Percentiles rank a stretch among this genome's conserved stretches.
These are phyloP conservation scores for Pseudomugil tenellus DNA, from an alignment of 2,797 vertebrate genomes.

Conservation along the genomic window DNA sequence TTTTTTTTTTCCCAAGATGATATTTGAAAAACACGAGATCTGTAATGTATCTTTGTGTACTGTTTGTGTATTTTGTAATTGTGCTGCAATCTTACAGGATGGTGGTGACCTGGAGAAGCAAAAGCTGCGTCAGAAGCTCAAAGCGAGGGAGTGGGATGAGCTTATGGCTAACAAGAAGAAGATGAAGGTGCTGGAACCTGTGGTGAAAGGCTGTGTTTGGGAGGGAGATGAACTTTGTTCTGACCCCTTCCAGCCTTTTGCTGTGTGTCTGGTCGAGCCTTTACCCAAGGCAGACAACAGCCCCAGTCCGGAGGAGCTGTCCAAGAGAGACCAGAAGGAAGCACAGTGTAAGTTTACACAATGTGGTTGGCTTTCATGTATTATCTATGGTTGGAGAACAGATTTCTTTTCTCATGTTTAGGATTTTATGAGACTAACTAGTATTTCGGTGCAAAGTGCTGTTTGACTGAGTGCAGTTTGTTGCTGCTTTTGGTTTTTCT, in stretches of 20 bases:
- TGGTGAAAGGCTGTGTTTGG: constrained; percentile 92
- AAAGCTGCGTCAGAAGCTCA: constrained; percentile 91
- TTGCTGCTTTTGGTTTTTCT: too few relatives aligned
- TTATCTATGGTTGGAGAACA: not conserved
- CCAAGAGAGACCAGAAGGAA: constrained; percentile 79
- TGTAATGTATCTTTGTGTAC: not conserved
- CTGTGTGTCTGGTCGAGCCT: constrained; percentile 83
- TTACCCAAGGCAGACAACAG: constrained; percentile 78
- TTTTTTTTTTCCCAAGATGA: too few relatives aligned
- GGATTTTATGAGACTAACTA: not conserved
- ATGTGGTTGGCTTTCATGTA: not conserved
- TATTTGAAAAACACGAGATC: too few relatives aligned
- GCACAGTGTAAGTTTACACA: constrained; percentile 86
- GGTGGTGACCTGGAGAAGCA: constrained; percentile 91
- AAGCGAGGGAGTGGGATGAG: constrained; percentile 97
- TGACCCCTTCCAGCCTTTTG: constrained; percentile 83
- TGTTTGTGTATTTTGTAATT: constrained; percentile 1
- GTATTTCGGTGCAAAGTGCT: not conserved
- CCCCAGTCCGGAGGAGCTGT: constrained; percentile 79
- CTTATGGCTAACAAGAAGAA: constrained; percentile 91
- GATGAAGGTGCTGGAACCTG: constrained; percentile 88
- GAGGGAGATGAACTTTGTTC: constrained; percentile 57
- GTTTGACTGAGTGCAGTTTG: not conserved
- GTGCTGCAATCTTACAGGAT: constrained; percentile 76
- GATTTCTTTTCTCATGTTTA: not conserved